Conservation (phyloP, 1,140 invertebrate genomes). For the Brachionus plicatilis region DNA sequence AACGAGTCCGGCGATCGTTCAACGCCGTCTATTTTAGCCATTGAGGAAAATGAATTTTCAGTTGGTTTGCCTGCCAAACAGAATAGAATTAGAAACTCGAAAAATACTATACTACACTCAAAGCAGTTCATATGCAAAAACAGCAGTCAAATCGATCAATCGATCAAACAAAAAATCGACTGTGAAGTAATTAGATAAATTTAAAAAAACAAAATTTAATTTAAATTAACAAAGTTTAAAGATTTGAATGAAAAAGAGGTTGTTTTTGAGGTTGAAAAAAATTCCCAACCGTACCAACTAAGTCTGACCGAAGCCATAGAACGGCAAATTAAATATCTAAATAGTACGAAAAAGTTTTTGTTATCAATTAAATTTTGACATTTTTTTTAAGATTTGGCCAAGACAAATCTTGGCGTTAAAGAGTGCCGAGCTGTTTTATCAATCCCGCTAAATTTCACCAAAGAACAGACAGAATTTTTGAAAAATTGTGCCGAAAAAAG, state of each 20-base stretch:
- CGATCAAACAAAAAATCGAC: not conserved
- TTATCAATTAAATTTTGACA: not conserved
- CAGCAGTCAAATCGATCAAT: not conserved
- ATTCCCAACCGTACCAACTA: not conserved
- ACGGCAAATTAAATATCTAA: not conserved
- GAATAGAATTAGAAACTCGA: constrained; percentile 3
- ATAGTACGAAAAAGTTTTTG: not conserved
- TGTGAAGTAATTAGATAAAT: not conserved
- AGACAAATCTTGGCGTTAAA: not conserved
- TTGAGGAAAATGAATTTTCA: constrained; percentile 3
- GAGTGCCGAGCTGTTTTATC: constrained; percentile 26
- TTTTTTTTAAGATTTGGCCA: constrained; percentile 10
- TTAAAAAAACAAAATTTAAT: not conserved
- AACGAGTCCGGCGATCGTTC: constrained; percentile 28
- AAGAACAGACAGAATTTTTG: not conserved
- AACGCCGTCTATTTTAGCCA: not conserved
- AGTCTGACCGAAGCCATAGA: not conserved
- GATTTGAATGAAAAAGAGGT: constrained; percentile 22
- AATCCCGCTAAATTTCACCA: not conserved
- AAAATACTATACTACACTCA: constrained; percentile 6
- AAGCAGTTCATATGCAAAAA: constrained; percentile 35
- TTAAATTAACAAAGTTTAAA: not conserved
- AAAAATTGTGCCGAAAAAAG: constrained; percentile 32
- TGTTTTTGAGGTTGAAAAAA: constrained; percentile 15
- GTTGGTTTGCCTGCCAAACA: constrained; percentile 33